These are phyloP conservation scores for Tupaia tana DNA, from an alignment of 2,113 vertebrate species.

Conservation along the genomic window DNA sequence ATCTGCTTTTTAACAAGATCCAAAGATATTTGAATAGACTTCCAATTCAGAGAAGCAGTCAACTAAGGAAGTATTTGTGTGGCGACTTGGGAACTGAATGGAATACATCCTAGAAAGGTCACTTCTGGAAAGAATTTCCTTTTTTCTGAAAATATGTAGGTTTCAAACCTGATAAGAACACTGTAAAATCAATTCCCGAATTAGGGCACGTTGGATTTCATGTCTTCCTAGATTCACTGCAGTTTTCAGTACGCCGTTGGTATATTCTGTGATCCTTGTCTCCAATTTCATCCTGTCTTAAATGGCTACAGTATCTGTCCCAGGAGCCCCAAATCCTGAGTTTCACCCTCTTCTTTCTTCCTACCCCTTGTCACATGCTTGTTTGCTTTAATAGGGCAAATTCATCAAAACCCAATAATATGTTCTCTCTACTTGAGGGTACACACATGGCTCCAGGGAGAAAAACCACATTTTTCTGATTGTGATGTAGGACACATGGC, in stretches of 20 bases:
- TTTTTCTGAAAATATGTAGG: conserved; percentile 23
- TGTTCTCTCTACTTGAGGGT: conserved; percentile 1
- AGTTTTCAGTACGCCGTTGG: not conserved
- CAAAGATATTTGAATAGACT: not conserved
- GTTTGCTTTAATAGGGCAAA: conserved; percentile 30
- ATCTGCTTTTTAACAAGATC: not conserved
- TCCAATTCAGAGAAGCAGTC: conserved; percentile 20
- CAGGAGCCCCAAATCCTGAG: not conserved
- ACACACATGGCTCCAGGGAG: not conserved
- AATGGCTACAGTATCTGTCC: not conserved
- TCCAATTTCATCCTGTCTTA: not conserved
- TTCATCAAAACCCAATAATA: conserved; percentile 7
- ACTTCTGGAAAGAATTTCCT: not conserved
- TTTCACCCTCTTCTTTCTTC: not conserved
- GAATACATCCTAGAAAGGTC: not conserved
- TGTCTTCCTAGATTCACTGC: not conserved
- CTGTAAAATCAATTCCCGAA: not conserved
- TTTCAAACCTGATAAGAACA: conserved; percentile 12
- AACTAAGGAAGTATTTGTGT: not conserved
- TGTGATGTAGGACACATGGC: not conserved
- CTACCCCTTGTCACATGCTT: not conserved
- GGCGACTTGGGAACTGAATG: not conserved
- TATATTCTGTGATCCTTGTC: not conserved
- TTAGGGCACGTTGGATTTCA: not conserved
- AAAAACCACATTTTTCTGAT: not conserved